These are phyloP conservation scores for Odontophorus gujanensis DNA, from an alignment of 2,113 vertebrate species.

Conservation along the genomic window DNA sequence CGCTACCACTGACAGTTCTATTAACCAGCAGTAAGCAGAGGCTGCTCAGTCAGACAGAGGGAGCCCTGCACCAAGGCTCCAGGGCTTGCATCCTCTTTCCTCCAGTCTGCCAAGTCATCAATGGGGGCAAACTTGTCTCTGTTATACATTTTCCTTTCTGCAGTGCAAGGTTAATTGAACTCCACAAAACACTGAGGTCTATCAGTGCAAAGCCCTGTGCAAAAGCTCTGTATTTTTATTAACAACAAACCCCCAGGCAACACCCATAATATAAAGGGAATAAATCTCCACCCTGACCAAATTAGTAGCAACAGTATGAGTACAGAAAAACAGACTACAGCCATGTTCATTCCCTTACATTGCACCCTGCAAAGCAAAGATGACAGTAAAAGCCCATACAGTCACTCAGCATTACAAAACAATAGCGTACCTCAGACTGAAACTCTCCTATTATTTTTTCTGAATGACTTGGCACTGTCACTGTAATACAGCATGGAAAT, in stretches of 20 bases:
- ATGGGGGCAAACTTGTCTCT: background rate
- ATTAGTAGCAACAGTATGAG: background rate
- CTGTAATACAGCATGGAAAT: background rate
- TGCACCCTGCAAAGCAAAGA: background rate
- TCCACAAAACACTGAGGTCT: rapidly evolving
- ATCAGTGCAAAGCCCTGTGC: background rate
- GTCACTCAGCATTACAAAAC: background rate
- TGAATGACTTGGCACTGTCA: slow-evolving; percentile 16
- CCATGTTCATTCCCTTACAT: background rate
- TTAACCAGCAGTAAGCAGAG: background rate
- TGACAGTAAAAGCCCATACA: background rate
- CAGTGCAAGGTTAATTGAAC: background rate
- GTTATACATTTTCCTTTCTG: background rate
- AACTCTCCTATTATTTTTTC: slow-evolving; percentile 14
- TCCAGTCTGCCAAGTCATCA: background rate
- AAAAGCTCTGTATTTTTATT: background rate
- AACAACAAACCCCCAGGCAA: background rate
- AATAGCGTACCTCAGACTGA: background rate
- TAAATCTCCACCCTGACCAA: background rate
- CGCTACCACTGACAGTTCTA: background rate
- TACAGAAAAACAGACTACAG: background rate
- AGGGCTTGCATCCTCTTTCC: background rate
- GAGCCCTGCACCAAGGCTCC: background rate
- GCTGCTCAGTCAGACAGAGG: background rate
- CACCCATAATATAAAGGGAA: background rate